phyloP scores from a whole-genome alignment of 1,140 invertebrate genomes.

The Euwallacea fornicatus region DNA sequence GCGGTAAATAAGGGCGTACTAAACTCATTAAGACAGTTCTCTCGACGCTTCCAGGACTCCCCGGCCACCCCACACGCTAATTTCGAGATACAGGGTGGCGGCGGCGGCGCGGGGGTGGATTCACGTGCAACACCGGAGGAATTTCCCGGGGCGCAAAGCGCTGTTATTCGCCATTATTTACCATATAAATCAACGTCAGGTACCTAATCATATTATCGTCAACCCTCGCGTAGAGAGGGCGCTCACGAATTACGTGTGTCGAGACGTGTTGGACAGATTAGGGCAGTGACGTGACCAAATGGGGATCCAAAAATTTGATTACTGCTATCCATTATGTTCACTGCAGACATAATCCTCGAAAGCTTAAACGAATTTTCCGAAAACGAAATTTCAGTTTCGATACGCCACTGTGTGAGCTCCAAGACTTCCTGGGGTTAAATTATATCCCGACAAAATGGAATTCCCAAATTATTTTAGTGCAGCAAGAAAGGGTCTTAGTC shows the following conservation, averaged over 20 bases:
- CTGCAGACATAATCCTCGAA: too few species aligned
- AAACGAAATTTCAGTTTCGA: too few species aligned
- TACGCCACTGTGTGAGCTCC: too few species aligned
- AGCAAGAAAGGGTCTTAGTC: slow-evolving; percentile 25
- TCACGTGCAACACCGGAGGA: slow-evolving; percentile 33
- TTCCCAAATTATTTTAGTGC: slow-evolving; percentile 33
- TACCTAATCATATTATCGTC: slow-evolving; percentile 44
- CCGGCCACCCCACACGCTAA: slow-evolving; percentile 13
- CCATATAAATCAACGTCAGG: slow-evolving; percentile 45
- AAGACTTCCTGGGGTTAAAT: slow-evolving; percentile 9
- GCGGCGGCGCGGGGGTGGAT: slow-evolving; percentile 5
- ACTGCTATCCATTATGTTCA: too few species aligned
- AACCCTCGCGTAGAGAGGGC: slow-evolving; percentile 35
- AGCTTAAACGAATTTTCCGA: too few species aligned
- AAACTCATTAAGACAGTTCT: slow-evolving; percentile 34
- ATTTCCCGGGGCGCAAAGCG: slow-evolving; percentile 36
- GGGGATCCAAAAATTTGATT: neutral
- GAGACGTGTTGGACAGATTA: slow-evolving; percentile 20
- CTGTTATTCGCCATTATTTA: slow-evolving; percentile 44
- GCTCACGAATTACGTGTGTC: slow-evolving; percentile 31
- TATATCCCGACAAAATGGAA: slow-evolving; percentile 28
- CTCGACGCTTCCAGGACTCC: slow-evolving; percentile 5
- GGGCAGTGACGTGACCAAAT: neutral
- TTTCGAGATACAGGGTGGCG: slow-evolving; percentile 13
- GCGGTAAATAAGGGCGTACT: slow-evolving; percentile 36